A percentile compares a stretch with the other conserved stretches of the same genome.
phyloP scores from a whole-genome alignment of 2,888 invertebrate genomes.

The Lysandra coridon region DNA sequence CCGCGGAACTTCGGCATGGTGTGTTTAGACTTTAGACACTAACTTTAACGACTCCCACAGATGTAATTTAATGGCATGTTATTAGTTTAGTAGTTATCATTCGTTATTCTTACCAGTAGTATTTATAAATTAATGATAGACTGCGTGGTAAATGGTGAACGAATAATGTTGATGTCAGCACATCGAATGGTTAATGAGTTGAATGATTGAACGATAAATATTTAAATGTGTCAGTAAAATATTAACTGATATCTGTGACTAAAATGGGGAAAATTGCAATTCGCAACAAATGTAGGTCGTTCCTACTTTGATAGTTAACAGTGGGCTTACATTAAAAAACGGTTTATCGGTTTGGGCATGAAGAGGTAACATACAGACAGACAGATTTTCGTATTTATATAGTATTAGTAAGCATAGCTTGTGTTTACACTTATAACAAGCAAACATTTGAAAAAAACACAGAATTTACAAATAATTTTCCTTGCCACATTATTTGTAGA shows the following conservation, averaged over 20 bases:
- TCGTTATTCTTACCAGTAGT: background rate
- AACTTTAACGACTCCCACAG: background rate
- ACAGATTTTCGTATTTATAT: no score
- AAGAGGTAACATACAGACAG: no score
- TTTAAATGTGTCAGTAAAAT: slow-evolving; percentile 6
- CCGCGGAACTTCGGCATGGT: no score
- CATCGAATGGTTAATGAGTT: slow-evolving; percentile 15
- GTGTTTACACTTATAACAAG: background rate
- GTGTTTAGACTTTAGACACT: no score
- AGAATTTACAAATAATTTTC: background rate
- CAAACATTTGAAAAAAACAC: background rate
- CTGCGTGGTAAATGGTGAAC: background rate
- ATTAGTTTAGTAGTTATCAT: background rate
- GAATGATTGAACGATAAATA: slow-evolving; percentile 17
- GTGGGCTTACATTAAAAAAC: background rate
- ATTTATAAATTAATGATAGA: background rate
- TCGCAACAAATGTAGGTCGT: no score
- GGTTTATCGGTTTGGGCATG: no score
- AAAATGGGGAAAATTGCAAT: no score
- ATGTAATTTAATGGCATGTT: background rate
- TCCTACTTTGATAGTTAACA: no score
- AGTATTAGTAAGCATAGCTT: background rate
- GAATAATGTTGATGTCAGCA: slow-evolving; percentile 6
- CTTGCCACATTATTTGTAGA: background rate
- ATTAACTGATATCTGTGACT: background rate